Base-by-base conservation (phyloP, 2,888 invertebrate species). In the Pyrrhia umbra region DNA sequence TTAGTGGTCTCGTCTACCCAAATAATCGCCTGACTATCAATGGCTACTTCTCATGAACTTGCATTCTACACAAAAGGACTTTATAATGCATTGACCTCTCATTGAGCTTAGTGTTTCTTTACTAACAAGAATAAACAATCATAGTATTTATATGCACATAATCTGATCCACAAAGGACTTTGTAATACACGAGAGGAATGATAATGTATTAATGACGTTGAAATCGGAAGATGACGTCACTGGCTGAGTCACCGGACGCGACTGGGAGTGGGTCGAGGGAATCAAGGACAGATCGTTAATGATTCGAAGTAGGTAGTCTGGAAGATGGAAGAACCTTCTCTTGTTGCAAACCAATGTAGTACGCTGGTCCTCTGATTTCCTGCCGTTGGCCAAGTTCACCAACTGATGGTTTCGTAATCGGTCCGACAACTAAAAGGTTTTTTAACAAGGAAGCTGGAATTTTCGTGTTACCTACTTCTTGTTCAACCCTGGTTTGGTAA, bases 131-230 rank as follows among this genome's bases (percentile, higher is more conserved):
- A 54, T 2, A 30, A 10, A 15, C 39, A 37, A 37, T 57, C 3
- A 42, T 9, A 43, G 6, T 37, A 21, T 68, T 34, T 40, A 71
- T 21, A 46, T 42, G 46, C 51, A 64, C 46, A 47, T 63, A 62
- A 21, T 42, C 25, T 40, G 0, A 40, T 18, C 25, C n/a, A 10
- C 27, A 47, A 27, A 30, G 27, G 16, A 16, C 6, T 69, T 69
- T 16, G 15, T 30, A 13, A 8, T 16, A 2, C 23, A 27, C 21
- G 16, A 27, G 23, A 47, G 13, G 42, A 64, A 43, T 43, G 15
- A 39, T 3, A 30, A 52, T 40, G 3, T 16, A n/a, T 2, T 10
- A 27, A 25, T 67, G 18, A 27, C 21, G 18, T 46, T 18, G 13
- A 10, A 34, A 1, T 47, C 21, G 15, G 34, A 27, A 3, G 4